phyloP scores from a whole-genome alignment of 1,140 invertebrate genomes.

The Glomeris maerens region DNA sequence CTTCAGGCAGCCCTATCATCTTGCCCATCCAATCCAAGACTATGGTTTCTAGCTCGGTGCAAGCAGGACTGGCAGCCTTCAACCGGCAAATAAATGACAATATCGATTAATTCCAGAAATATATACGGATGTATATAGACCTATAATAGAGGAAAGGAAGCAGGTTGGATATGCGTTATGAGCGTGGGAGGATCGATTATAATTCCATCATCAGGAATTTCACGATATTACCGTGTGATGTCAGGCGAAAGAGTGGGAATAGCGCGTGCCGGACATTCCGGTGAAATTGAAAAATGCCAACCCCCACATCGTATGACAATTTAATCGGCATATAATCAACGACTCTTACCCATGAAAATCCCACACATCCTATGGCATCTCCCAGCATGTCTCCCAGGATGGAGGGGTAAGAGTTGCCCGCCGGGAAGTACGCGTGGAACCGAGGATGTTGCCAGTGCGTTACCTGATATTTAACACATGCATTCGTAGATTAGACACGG shows the following conservation, averaged over 20 bases:
- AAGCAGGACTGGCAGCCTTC: conserved; percentile 88
- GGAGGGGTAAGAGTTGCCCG: conserved; percentile 93
- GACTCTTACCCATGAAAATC: conserved; percentile 98
- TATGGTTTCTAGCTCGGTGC: conserved; percentile 92
- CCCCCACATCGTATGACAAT: too few relatives aligned
- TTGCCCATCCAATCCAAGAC: conserved; percentile 93
- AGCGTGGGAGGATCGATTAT: too few relatives aligned
- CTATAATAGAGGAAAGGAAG: not conserved
- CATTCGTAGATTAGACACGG: too few relatives aligned
- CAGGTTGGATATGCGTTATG: not conserved
- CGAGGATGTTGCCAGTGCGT: conserved; percentile 99
- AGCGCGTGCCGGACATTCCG: too few relatives aligned
- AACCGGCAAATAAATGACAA: conserved; percentile 24
- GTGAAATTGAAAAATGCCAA: too few relatives aligned
- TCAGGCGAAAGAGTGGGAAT: too few relatives aligned
- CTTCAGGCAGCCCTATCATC: conserved; percentile 75
- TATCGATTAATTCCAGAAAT: not conserved
- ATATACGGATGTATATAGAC: conserved; percentile 7
- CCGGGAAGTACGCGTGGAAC: conserved; percentile 97
- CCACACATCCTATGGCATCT: conserved; percentile 89
- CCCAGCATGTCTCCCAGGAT: conserved; percentile 96
- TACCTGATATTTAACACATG: conserved; percentile 46
- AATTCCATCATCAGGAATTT: too few relatives aligned
- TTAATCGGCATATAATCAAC: too few relatives aligned
- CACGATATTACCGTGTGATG: too few relatives aligned